Evolutionary conservation across 2,113 vertebrate genomes (phyloP), one percentile per base, ranked within the genome.

Genomic region (Zosterops pallidus): DNA sequence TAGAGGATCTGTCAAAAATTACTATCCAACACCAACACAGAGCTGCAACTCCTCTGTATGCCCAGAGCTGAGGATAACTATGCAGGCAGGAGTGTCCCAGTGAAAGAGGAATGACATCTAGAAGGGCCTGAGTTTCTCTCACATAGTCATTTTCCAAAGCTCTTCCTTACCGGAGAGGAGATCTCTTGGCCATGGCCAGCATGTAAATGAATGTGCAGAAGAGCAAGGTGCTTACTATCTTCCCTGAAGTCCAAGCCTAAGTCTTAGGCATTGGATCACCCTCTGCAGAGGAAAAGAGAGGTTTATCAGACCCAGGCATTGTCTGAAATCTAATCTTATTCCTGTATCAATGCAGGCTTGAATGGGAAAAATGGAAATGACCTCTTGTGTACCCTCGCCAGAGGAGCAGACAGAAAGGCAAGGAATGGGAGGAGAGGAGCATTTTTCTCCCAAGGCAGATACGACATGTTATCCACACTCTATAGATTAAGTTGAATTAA

Each of bases 1-100:
- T 6, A 63, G 17, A 78, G 21, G 4, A 1, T 63, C 53, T 75
- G 15, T 49, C 39, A 83, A 64, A 86, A 72, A 64, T 39, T 5
- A 5, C 5, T 46, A 46, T 5, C 2, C 1, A 52, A 52, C 1
- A 1, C 5, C 18, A 35, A 10, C 10, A 67, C 59, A 11, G 55
- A 64, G 19, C 35, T 69, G 60, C 39, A 55, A 76, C 14, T 46
- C 29, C 16, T 56, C 33, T 60, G 12, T 68, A 59, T 78, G 59
- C n/a, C 60, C 37, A 20, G 67, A 22, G 52, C 3, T 2, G 1
- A 24, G 25, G 21, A 35, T 53, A 62, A 67, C 9, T n/a, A 11
- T 0, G 1, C 18, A 56, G 65, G 21, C 9, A 47, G 12, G 28
- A 57, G 52, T 53, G 33, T 8, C 28, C 33, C 35, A 21, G 19